Evolutionary conservation across 2,888 invertebrate species (phyloP), one percentile per base, ranked within the genome.

Genomic region (Ophraella communa): DNA sequence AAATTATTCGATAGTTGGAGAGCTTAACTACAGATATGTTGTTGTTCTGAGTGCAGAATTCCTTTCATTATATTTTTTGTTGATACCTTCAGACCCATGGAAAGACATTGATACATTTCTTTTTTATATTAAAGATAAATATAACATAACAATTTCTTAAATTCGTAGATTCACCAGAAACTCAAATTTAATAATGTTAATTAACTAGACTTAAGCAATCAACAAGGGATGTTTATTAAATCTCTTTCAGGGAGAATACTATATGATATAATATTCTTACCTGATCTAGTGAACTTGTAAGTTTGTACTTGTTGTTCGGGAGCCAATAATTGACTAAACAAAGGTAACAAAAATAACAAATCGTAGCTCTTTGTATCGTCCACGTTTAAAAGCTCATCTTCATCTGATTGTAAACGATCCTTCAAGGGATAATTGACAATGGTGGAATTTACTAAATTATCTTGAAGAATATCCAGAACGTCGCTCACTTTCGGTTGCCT

Each of bases 271-370:
- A n/a, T 33, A 49, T 14, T 20, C 35, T 52, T 61, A 68, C 67
- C 67, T 64, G 73, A 73, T 69, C 91, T 86, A 17, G 89, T 85
- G 67, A 94, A 86, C 80, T 87, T 87, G 73, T 89, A 88, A 63
- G 91, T 89, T 17, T 90, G 88, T 1, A 93, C 88, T 54, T 88
- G 85, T 44, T 90, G 89, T 70, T 92, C 92, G 3, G 93, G 90
- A 0, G 90, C 88, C 67, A 95, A 83, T 47, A 94, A 81, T 76
- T 90, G 88, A 67, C 88, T 88, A 78, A 96, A 86, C 8, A 95
- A 79, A 0, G 94, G 92, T 58, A 95, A 84, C 70, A 94, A 83
- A 79, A 95, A 96, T 23, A 89, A 85, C 1, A 95, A 91, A 82
- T 96, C 95, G 74, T 96, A 96, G 56, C 91, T 68, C 23, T 68